phyloP scores from a whole-genome alignment of 1,140 invertebrate genomes.

The Euura lappo region DNA sequence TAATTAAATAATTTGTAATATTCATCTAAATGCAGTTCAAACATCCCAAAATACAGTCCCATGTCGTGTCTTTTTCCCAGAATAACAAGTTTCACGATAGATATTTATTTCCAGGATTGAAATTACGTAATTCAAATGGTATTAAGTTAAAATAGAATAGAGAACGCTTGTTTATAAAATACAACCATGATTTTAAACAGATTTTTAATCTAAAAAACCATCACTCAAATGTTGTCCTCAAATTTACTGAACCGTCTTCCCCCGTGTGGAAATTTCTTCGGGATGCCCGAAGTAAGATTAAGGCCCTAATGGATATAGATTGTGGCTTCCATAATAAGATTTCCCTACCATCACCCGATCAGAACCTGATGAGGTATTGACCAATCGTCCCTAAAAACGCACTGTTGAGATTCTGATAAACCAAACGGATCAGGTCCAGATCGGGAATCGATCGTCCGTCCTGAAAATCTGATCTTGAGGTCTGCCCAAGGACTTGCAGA shows the following conservation, averaged over 20 bases:
- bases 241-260: not conserved
- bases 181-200: not conserved
- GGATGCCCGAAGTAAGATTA: too few species aligned
- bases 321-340: too few species aligned
- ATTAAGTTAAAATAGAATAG: not conserved
- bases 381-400: too few species aligned
- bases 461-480: too few species aligned
- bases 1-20: not conserved
- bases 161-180: not conserved
- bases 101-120: not conserved
- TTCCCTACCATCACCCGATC: too few species aligned
- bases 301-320: too few species aligned
- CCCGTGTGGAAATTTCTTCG: too few species aligned
- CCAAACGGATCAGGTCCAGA: too few species aligned
- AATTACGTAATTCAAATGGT: not conserved
- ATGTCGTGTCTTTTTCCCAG: not conserved
- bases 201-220: not conserved
- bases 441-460: too few species aligned
- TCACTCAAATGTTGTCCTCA: not conserved
- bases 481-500: too few species aligned
- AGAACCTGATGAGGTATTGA: too few species aligned
- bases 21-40: not conserved
- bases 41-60: constrained; percentile 2
- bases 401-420: too few species aligned
- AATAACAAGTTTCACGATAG: not conserved